Conservation (phyloP, 2,888 invertebrate species). For the Melipona beecheii region DNA sequence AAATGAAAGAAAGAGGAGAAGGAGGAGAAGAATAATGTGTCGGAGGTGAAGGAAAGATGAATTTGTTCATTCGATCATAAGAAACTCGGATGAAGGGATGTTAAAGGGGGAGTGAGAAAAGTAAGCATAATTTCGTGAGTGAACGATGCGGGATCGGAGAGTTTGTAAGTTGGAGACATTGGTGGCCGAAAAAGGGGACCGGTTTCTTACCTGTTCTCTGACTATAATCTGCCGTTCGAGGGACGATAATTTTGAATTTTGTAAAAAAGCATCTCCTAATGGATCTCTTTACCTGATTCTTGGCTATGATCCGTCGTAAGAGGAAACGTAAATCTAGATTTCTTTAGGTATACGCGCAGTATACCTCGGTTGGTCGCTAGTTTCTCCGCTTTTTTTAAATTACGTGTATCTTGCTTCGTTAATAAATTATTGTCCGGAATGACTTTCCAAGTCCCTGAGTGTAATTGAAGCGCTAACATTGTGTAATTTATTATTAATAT, state of each 20-base stretch:
- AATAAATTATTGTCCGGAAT: constrained; percentile 10
- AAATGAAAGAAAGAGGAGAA: neutral
- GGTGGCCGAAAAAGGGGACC: constrained; percentile 53
- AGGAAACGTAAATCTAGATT: constrained; percentile 40
- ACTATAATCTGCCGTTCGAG: constrained; percentile 55
- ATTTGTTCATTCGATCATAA: constrained; percentile 27
- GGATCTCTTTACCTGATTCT: constrained; percentile 46
- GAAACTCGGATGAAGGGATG: neutral
- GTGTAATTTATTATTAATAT: no score
- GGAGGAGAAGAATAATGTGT: neutral
- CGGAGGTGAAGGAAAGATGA: constrained; percentile 28
- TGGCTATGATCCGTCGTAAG: constrained; percentile 18
- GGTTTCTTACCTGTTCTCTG: constrained; percentile 60
- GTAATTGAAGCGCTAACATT: neutral
- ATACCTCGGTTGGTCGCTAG: neutral
- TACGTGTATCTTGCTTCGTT: constrained; percentile 14
- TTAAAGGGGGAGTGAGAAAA: constrained; percentile 7
- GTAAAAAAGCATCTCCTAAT: constrained; percentile 56
- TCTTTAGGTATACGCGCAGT: neutral
- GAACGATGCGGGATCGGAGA: constrained; percentile 43
- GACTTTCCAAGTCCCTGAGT: neutral
- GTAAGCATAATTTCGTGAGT: constrained; percentile 41
- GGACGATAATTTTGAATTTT: constrained; percentile 62
- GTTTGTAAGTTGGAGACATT: constrained; percentile 48
- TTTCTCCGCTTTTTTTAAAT: neutral